Conservation (phyloP, 2,888 invertebrate genomes). For the Tiliacea aurago region DNA sequence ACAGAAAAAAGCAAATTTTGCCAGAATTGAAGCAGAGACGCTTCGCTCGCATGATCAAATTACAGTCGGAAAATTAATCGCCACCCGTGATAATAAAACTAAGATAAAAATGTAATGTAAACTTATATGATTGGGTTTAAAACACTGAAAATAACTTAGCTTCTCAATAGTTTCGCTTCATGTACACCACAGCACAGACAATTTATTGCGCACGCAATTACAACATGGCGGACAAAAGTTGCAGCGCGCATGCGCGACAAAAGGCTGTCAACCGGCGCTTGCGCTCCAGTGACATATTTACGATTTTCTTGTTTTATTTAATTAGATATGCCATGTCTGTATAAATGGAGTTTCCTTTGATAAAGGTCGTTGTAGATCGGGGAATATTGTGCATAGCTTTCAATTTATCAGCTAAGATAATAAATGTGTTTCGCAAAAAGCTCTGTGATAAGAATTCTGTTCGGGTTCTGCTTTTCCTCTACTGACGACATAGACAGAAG, state of each 20-base stretch:
- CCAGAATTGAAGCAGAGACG: no score
- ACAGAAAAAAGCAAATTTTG: no score
- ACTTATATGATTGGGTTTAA: neutral
- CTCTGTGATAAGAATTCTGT: neutral
- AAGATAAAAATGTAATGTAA: neutral
- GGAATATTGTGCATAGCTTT: conserved; percentile 8
- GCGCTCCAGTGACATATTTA: conserved; percentile 65
- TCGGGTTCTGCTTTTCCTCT: neutral
- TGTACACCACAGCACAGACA: conserved; percentile 31
- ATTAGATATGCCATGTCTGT: conserved; percentile 54
- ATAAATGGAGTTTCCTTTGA: conserved; percentile 34
- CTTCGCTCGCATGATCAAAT: neutral
- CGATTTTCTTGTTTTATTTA: conserved; percentile 63
- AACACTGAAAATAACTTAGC: neutral
- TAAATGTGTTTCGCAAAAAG: neutral
- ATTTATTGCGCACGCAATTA: conserved; percentile 73
- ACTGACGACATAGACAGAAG: neutral
- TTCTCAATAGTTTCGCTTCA: conserved; percentile 20
- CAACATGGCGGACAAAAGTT: conserved; percentile 78
- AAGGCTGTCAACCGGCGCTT: conserved; percentile 73
- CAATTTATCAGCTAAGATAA: neutral
- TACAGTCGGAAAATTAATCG: neutral
- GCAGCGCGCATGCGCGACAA: conserved; percentile 72
- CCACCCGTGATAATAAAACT: neutral
- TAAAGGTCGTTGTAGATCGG: neutral